Percentiles rank a stretch among this genome's conserved stretches.
Evolutionary conservation across 2,113 vertebrate genomes (phyloP).

Genomic region (Calcarius ornatus): DNA sequence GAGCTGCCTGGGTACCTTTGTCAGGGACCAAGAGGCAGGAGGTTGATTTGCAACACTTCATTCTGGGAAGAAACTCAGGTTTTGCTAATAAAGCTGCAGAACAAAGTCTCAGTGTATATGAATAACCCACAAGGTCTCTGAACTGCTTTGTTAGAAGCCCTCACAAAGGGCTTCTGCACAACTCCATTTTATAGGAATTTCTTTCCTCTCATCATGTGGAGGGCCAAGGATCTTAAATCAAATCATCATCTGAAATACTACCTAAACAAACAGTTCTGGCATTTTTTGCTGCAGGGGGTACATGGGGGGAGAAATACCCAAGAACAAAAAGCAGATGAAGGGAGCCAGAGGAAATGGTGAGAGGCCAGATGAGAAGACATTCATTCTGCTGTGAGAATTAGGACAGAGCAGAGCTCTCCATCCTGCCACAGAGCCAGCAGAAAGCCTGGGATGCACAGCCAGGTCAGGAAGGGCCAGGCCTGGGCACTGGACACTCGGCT

Average conservation of each 20-base stretch:
- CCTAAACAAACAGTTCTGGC: background rate
- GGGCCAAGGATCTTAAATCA: background rate
- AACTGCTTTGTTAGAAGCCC: background rate
- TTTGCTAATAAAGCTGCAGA: background rate
- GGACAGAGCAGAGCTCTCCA: background rate
- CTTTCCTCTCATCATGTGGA: background rate
- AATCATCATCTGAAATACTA: background rate
- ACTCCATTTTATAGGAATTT: background rate
- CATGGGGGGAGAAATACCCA: background rate
- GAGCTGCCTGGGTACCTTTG: background rate
- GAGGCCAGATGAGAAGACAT: background rate
- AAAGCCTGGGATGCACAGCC: background rate
- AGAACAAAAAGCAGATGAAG: background rate
- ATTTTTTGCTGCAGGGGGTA: background rate
- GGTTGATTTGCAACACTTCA: background rate
- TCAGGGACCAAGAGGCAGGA: background rate
- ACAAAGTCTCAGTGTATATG: background rate
- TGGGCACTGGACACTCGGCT: background rate
- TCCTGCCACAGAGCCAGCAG: background rate
- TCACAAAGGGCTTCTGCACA: background rate
- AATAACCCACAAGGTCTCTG: background rate
- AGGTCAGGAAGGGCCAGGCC: background rate
- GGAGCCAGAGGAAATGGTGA: background rate
- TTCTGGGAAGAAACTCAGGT: background rate
- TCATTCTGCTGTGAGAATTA: background rate